phyloP scores from a whole-genome alignment of 2,888 invertebrate genomes.

The Dioctria linearis region DNA sequence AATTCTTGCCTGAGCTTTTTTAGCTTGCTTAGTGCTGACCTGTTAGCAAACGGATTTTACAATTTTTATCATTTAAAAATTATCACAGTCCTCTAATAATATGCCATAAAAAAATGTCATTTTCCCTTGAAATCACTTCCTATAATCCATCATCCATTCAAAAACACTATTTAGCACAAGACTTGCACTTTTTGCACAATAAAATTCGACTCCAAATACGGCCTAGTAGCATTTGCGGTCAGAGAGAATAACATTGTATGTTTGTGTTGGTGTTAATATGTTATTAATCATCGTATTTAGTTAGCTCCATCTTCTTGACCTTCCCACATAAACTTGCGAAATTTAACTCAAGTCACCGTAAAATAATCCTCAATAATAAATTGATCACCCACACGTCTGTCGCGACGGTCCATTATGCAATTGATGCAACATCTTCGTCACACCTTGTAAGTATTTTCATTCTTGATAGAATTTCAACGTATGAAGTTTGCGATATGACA shows the following conservation, averaged over 20 bases:
- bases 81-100: too few relatives aligned
- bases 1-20: too few relatives aligned
- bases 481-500: background rate
- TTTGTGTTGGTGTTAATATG: background rate
- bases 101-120: too few relatives aligned
- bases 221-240: background rate
- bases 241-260: background rate
- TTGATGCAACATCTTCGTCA: slow-evolving; percentile 16
- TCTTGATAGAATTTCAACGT: background rate
- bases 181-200: too few relatives aligned
- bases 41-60: too few relatives aligned
- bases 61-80: too few relatives aligned
- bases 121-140: too few relatives aligned
- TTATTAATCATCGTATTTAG: background rate
- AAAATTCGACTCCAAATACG: too few relatives aligned
- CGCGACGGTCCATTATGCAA: slow-evolving; percentile 2
- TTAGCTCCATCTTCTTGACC: slow-evolving; percentile 22
- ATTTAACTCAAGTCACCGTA: slow-evolving; percentile 14
- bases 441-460: background rate
- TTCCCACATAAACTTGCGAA: slow-evolving; percentile 15
- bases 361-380: background rate
- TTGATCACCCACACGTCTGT: background rate
- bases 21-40: too few relatives aligned
- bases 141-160: too few relatives aligned
- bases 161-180: too few relatives aligned